A percentile compares a stretch with the other conserved stretches of the same genome.
Evolutionary conservation across 2,113 vertebrate species (phyloP).

Genomic region (Leiothrix lutea): DNA sequence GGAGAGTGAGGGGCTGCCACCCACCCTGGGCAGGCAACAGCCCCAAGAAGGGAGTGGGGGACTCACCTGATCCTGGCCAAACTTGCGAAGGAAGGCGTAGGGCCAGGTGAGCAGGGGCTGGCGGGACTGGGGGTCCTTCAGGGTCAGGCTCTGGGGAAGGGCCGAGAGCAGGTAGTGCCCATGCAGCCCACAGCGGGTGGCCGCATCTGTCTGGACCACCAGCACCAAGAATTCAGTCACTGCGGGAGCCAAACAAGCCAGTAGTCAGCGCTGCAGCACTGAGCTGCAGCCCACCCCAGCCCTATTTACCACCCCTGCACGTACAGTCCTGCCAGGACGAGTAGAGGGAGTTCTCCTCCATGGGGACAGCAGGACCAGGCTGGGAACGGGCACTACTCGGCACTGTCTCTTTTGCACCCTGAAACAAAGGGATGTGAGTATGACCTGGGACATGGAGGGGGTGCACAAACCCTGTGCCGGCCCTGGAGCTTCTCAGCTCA

Average conservation of each 20-base stretch:
- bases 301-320: neutral
- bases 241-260: neutral
- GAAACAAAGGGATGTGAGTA: neutral
- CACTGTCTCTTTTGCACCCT: constrained; percentile 30
- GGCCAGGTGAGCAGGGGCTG: constrained; percentile 80
- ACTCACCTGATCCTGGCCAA: constrained; percentile 84
- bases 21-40: neutral
- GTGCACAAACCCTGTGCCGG: neutral
- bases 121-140: constrained; percentile 63
- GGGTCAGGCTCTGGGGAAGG: constrained; percentile 65
- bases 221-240: constrained; percentile 76
- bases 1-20: neutral
- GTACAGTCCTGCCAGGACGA: constrained; percentile 78
- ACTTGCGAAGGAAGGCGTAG: constrained; percentile 83
- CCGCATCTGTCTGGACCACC: constrained; percentile 75
- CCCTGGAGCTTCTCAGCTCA: neutral
- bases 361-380: constrained; percentile 33
- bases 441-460: accelerated
- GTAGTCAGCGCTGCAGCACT: neutral
- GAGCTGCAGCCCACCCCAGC: neutral
- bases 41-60: no score
- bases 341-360: constrained; percentile 87
- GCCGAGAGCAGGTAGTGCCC: constrained; percentile 79
- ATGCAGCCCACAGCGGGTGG: constrained; percentile 76
- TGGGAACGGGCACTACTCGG: neutral